Conservation (phyloP, 2,113 vertebrate genomes). For the Chitala chitala region DNA sequence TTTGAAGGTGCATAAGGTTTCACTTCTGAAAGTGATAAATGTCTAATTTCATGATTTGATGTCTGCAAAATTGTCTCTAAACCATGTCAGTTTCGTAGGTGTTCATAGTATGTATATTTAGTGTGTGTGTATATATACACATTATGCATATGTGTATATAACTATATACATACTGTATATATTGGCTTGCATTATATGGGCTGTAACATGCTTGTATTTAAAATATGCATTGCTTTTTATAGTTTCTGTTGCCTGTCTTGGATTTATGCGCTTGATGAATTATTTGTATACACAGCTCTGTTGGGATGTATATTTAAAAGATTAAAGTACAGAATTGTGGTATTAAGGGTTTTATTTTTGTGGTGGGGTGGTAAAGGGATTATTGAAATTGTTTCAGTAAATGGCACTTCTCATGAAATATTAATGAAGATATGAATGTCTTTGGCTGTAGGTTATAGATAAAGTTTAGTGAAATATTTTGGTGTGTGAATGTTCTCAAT, state of each 20-base stretch:
- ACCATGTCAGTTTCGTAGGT: conserved; percentile 9
- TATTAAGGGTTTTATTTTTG: no score
- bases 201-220: conserved; percentile 19
- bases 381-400: no score
- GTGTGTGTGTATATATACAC: background rate
- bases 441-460: no score
- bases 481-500: no score
- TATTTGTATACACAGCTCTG: background rate
- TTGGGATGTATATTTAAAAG: no score
- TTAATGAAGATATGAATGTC: no score
- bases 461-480: no score
- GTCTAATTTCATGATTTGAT: background rate
- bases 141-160: background rate
- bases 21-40: background rate
- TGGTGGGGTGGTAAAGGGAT: no score
- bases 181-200: no score
- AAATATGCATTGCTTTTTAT: background rate
- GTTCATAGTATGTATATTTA: background rate
- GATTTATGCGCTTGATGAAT: background rate
- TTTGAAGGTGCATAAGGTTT: background rate
- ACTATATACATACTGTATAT: no score
- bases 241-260: conserved; percentile 1
- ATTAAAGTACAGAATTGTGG: no score
- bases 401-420: no score
- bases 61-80: background rate